A percentile compares a stretch with the other conserved stretches of the same genome.
These are phyloP conservation scores for Camptogramma bilineatum DNA, from an alignment of 2,888 invertebrate genomes.

Conservation along the genomic window DNA sequence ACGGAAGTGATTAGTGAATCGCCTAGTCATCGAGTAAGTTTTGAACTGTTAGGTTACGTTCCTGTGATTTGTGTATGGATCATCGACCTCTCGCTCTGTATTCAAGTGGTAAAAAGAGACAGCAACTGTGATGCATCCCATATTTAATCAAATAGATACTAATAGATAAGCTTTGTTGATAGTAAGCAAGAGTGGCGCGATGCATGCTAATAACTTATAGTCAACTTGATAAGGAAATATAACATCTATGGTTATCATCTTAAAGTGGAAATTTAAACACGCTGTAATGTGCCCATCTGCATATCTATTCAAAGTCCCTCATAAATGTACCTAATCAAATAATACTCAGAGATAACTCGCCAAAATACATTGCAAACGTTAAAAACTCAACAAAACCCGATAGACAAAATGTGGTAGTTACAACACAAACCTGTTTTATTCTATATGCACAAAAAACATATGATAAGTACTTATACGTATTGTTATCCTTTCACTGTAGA, in stretches of 20 bases:
- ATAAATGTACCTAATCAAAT: no score
- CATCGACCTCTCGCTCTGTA: slow-evolving; percentile 3
- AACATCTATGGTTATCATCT: not conserved
- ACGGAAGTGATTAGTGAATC: not conserved
- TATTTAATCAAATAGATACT: not conserved
- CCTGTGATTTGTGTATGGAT: not conserved
- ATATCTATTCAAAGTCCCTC: no score
- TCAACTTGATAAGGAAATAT: not conserved
- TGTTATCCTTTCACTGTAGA: no score
- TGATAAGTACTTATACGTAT: no score
- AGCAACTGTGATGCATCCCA: not conserved
- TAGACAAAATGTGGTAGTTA: no score
- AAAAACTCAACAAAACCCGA: no score
- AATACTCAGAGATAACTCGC: no score
- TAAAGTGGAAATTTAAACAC: slow-evolving; percentile 27
- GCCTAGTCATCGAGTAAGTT: slow-evolving; percentile 11
- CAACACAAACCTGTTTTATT: no score
- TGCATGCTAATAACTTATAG: slow-evolving; percentile 33
- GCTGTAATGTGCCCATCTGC: no score
- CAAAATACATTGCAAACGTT: no score
- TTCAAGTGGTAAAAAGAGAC: slow-evolving; percentile 12
- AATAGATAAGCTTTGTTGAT: slow-evolving; percentile 4
- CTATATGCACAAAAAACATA: no score
- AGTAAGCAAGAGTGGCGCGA: slow-evolving; percentile 9
- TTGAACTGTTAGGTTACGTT: not conserved